Evolutionary conservation across 2,888 invertebrate species (phyloP).

Genomic region (Ornithoptera priamus): DNA sequence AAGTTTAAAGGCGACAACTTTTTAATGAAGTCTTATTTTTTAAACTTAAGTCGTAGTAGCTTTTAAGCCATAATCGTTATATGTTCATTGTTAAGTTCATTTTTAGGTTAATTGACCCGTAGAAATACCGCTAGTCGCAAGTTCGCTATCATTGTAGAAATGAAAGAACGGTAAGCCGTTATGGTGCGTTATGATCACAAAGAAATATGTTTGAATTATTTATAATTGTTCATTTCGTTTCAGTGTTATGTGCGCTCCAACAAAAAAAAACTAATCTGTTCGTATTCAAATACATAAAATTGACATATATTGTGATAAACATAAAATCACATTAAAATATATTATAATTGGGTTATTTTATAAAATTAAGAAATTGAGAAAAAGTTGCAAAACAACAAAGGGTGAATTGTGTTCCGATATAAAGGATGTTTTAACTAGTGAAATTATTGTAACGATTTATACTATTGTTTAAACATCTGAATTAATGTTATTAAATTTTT

Average conservation of each 20-base stretch:
- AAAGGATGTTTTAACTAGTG: too few species aligned
- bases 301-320: not conserved
- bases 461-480: too few species aligned
- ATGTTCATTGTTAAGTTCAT: conserved; percentile 27
- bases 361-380: too few species aligned
- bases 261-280: not conserved
- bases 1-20: not conserved
- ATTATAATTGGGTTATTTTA: too few species aligned
- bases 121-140: conserved; percentile 29
- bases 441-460: too few species aligned
- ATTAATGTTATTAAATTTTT: too few species aligned
- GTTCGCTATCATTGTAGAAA: conserved; percentile 28
- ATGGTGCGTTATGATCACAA: conserved; percentile 30
- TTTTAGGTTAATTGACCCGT: conserved; percentile 31
- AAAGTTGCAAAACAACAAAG: too few species aligned
- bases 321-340: too few species aligned
- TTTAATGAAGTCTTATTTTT: not conserved
- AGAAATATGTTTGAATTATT: conserved; percentile 25
- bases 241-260: not conserved
- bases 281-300: not conserved
- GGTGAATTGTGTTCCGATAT: too few species aligned
- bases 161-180: conserved; percentile 28
- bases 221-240: conserved; percentile 1
- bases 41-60: not conserved
- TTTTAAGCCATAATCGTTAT: conserved; percentile 22